A percentile compares a stretch with the other conserved stretches of the same genome.
Evolutionary conservation across 2,113 vertebrate species (phyloP).

Genomic region (Oryzias melastigma): DNA sequence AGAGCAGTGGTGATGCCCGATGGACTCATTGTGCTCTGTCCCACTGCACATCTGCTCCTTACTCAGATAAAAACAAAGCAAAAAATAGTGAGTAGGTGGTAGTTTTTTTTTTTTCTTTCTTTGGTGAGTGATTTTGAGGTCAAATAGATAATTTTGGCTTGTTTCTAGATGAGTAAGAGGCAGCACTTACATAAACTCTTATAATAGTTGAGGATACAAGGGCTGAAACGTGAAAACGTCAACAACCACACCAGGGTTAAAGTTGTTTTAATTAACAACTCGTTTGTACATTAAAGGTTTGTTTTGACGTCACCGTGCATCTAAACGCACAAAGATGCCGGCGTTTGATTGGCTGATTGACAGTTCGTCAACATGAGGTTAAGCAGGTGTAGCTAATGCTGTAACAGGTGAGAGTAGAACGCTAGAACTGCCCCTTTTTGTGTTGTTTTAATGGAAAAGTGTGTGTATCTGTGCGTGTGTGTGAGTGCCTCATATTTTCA

Average conservation of each 20-base stretch:
- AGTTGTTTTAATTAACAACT: background rate
- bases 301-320: too few relatives aligned
- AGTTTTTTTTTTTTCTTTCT: background rate
- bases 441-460: background rate
- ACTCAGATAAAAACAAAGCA: slow-evolving; percentile 6
- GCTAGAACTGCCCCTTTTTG: slow-evolving; percentile 6
- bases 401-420: background rate
- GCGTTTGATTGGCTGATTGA: too few relatives aligned
- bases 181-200: too few relatives aligned
- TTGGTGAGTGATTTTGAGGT: background rate
- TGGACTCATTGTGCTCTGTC: slow-evolving; percentile 8
- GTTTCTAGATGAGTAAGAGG: too few relatives aligned
- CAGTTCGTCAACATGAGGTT: too few relatives aligned
- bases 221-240: background rate
- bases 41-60: slow-evolving; percentile 18
- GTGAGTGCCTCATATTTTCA: slow-evolving; percentile 33
- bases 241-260: background rate
- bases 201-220: too few relatives aligned
- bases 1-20: slow-evolving; percentile 23
- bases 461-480: slow-evolving; percentile 4
- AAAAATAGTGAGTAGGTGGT: background rate
- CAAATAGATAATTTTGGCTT: background rate
- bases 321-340: too few relatives aligned
- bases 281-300: too few relatives aligned
- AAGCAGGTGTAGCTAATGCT: too few relatives aligned